These are phyloP conservation scores for Drosophila birchii DNA, from an alignment of 2,888 invertebrate species.

Conservation along the genomic window DNA sequence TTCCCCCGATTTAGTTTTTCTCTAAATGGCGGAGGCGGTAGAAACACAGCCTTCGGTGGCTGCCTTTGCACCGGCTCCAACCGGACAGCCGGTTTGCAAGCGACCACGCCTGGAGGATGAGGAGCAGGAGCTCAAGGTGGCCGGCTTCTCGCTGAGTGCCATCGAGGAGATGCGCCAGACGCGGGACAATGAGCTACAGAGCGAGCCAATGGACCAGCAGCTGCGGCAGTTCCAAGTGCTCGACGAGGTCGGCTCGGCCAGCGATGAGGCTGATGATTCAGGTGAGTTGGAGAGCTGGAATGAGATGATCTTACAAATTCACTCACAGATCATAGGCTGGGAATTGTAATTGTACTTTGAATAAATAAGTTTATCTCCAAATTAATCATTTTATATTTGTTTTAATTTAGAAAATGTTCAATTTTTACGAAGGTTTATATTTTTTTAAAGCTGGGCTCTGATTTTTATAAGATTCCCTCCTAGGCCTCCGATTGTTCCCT, in stretches of 20 bases:
- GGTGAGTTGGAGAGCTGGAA: slow-evolving; percentile 49
- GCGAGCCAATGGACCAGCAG: slow-evolving; percentile 83
- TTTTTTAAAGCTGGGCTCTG: not conserved
- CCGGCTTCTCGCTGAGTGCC: slow-evolving; percentile 83
- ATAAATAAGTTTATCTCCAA: not conserved
- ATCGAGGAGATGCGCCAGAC: slow-evolving; percentile 82
- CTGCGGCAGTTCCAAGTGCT: slow-evolving; percentile 88
- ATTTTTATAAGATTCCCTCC: not conserved
- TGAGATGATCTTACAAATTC: not conserved
- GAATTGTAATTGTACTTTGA: not conserved
- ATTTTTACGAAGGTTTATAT: no score
- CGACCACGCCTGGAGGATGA: slow-evolving; percentile 59
- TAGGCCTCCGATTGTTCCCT: not conserved
- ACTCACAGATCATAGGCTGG: not conserved
- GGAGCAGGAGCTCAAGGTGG: slow-evolving; percentile 75
- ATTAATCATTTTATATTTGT: not conserved
- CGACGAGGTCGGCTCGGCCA: slow-evolving; percentile 87
- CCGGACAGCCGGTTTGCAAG: slow-evolving; percentile 36
- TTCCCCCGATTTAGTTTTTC: slow-evolving; percentile 4
- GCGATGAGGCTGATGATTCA: slow-evolving; percentile 85
- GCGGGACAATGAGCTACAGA: slow-evolving; percentile 75
- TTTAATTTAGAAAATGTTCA: not conserved
- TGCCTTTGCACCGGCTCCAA: not conserved
- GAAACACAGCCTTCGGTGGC: not conserved
- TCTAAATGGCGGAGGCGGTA: slow-evolving; percentile 9